Evolutionary conservation across 2,797 vertebrate species (phyloP).

Genomic region (Rhodeus uyekii): DNA sequence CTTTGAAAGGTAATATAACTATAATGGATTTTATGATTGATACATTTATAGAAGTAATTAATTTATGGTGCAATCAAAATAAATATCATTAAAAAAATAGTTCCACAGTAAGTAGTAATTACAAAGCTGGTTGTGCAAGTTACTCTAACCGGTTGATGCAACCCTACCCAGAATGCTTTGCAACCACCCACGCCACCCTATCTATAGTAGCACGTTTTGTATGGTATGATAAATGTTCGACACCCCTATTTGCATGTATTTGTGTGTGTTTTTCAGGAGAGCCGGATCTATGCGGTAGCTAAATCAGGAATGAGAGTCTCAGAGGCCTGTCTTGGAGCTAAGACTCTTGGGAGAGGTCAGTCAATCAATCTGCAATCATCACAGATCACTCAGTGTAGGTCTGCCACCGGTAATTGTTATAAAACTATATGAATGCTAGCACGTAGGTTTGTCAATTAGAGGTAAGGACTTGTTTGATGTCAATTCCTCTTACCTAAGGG

Average conservation of each 20-base stretch:
- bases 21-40: neutral
- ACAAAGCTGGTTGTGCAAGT: neutral
- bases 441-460: constrained; percentile 63
- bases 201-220: neutral
- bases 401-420: constrained; percentile 11
- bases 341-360: constrained; percentile 79
- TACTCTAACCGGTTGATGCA: neutral
- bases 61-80: neutral
- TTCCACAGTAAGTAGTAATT: neutral
- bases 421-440: constrained; percentile 24
- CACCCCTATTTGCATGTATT: neutral
- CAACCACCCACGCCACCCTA: neutral
- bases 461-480: constrained; percentile 67
- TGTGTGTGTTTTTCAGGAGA: constrained; percentile 79
- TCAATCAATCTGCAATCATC: constrained; percentile 11
- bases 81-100: neutral
- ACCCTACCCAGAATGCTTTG: neutral
- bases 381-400: constrained; percentile 13
- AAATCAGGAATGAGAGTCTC: constrained; percentile 91
- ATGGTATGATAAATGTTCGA: neutral
- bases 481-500: constrained; percentile 72
- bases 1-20: neutral
- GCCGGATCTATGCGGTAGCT: constrained; percentile 92
- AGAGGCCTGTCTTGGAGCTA: constrained; percentile 73
- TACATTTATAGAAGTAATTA: neutral